Evolutionary conservation across 1,140 invertebrate genomes (phyloP).

Genomic region (Drosophila insularis): DNA sequence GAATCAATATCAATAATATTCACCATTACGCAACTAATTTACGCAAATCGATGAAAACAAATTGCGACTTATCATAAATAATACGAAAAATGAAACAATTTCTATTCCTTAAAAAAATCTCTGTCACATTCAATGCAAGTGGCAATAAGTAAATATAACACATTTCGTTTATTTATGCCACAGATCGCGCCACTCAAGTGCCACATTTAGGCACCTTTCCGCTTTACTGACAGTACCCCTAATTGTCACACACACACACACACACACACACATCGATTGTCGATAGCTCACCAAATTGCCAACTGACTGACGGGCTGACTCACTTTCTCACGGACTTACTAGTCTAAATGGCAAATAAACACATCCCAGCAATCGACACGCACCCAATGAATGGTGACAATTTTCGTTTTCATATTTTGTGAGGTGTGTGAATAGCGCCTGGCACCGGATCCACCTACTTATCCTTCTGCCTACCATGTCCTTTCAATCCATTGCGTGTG

Average conservation of each 20-base stretch:
- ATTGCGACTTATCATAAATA: neutral
- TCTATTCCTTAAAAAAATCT: neutral
- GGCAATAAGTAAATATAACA: neutral
- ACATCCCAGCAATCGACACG: slow-evolving; percentile 67
- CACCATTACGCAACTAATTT: too few species aligned
- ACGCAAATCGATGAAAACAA: too few species aligned
- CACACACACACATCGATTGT: slow-evolving; percentile 62
- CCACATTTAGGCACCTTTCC: neutral
- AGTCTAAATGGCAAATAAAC: slow-evolving; percentile 63
- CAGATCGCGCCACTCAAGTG: neutral
- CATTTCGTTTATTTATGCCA: slow-evolving; percentile 3
- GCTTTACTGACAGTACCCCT: neutral
- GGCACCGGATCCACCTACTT: slow-evolving; percentile 37
- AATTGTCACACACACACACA: slow-evolving; percentile 33
- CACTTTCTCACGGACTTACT: neutral
- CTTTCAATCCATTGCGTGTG: slow-evolving; percentile 16
- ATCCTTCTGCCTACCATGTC: neutral
- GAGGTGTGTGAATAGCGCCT: slow-evolving; percentile 39
- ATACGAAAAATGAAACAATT: neutral
- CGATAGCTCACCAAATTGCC: neutral
- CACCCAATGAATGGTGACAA: slow-evolving; percentile 39
- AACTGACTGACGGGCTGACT: neutral
- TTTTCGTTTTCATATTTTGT: slow-evolving; percentile 45
- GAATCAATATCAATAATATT: too few species aligned
- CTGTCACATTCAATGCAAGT: slow-evolving; percentile 1